phyloP scores from a whole-genome alignment of 2,113 vertebrate genomes.

The Peromyscus polionotus region DNA sequence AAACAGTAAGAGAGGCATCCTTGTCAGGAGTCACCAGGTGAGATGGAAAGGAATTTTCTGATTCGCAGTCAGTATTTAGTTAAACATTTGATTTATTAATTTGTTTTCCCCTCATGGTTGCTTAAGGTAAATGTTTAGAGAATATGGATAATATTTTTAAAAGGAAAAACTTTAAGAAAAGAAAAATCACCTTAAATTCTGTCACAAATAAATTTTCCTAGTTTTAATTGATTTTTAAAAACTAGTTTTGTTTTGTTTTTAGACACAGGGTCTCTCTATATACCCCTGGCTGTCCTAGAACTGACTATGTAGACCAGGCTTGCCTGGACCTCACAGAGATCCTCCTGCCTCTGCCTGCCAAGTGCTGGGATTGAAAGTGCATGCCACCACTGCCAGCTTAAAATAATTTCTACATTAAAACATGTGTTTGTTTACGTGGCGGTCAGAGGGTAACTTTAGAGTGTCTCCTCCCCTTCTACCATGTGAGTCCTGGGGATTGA shows the following conservation, averaged over 20 bases:
- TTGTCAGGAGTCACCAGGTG: background rate
- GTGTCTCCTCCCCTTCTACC: background rate
- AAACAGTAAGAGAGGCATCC: background rate
- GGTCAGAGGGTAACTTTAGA: background rate
- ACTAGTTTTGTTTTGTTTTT: background rate
- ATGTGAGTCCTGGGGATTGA: background rate
- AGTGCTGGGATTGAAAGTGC: background rate
- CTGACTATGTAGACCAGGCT: background rate
- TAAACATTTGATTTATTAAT: constrained; percentile 70
- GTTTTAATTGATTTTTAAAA: background rate
- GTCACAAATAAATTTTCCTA: background rate
- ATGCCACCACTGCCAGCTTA: background rate
- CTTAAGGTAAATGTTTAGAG: constrained; percentile 56
- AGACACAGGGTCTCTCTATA: background rate
- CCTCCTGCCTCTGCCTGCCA: background rate
- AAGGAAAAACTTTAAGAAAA: background rate
- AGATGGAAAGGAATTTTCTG: constrained; percentile 45
- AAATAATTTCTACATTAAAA: background rate
- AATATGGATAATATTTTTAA: background rate
- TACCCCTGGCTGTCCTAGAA: background rate
- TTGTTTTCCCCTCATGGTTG: constrained; percentile 56
- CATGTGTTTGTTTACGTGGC: background rate
- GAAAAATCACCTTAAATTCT: background rate
- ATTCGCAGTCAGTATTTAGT: constrained; percentile 63
- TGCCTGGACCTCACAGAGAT: background rate